Evolutionary conservation across 2,113 vertebrate species (phyloP), one percentile per base, ranked within the genome.

Genomic region (Drymodes brunneopygia): DNA sequence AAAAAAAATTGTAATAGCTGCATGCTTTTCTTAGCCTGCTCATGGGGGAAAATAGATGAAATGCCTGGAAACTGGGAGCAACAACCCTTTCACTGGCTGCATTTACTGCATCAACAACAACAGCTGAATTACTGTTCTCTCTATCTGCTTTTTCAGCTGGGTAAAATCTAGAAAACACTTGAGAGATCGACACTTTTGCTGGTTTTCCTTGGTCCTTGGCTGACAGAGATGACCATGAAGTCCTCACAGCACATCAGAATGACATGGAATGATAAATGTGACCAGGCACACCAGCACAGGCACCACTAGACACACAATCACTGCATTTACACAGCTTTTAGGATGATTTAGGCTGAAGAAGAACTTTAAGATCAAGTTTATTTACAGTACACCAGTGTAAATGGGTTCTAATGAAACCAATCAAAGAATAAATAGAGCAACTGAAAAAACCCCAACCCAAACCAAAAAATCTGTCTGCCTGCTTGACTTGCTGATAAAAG

Each of bases 351-450:
- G 24, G 3, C 16, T 31, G 28, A 19, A 89, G 62, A 72, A 73
- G n/a, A 53, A 3, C 23, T 70, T 56, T 12, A 47, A 35, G 25
- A 40, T 21, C 0, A 0, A 57, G 21, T n/a, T n/a, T 8, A 47
- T 18, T 61, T 50, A 25, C 18, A 33, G 44, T 21, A 25, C 13
- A n/a, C 15, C 11, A 66, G 8, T n/a, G n/a, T 27, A 72, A 83
- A 53, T 29, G 8, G 23, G 6, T 25, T 57, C 40, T 28, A 25
- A 45, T 9, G 7, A 53, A 61, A 86, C 8, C 5, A 69, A 38
- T 19, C 24, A 47, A 64, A 38, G n/a, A 51, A 75, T 36, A 62
- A 74, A 75, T 12, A 25, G 7, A 67, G 11, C 9, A 42, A 40
- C 24, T 81, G 47, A 44, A 90, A 51, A 82, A 92, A 5, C 8